Evolutionary conservation across 2,113 vertebrate genomes (phyloP).

Genomic region (Syngnathoides biaculeatus): DNA sequence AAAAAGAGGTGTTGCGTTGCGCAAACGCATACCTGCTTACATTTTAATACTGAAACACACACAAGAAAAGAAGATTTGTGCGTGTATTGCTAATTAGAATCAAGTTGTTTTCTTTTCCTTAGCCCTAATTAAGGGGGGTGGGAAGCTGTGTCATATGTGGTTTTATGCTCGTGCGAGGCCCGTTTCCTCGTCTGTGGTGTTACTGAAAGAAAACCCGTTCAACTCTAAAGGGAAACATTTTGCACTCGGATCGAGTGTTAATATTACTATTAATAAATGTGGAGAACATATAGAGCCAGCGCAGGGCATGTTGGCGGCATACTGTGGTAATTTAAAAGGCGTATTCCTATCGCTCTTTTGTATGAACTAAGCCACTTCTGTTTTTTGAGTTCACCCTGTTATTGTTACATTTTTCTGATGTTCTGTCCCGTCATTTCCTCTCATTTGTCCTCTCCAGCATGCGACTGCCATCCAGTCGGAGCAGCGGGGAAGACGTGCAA

Average conservation of each 20-base stretch:
- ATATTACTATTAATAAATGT: constrained; percentile 29
- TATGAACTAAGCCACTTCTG: not conserved
- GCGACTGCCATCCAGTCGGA: constrained; percentile 96
- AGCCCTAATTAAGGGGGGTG: constrained; percentile 42
- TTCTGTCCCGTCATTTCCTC: not conserved
- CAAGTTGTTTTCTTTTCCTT: constrained; percentile 39
- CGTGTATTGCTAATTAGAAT: constrained; percentile 39
- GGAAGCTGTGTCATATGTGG: constrained; percentile 49
- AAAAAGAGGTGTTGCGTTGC: too few species aligned
- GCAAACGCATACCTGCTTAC: constrained; percentile 15
- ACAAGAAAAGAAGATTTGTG: not conserved
- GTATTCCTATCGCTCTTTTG: constrained; percentile 26
- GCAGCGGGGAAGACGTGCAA: constrained; percentile 98
- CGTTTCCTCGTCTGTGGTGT: constrained; percentile 51
- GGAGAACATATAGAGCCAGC: constrained; percentile 40
- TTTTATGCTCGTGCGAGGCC: constrained; percentile 50
- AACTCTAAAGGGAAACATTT: constrained; percentile 30
- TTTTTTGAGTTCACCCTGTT: constrained; percentile 22
- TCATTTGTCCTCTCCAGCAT: constrained; percentile 73
- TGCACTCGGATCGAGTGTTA: constrained; percentile 22
- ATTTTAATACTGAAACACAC: constrained; percentile 18
- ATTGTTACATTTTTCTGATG: not conserved
- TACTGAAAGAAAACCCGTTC: constrained; percentile 41
- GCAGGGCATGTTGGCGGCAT: not conserved
- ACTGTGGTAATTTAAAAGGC: constrained; percentile 18